Percentiles rank a stretch among this genome's conserved stretches.
Evolutionary conservation across 2,888 invertebrate genomes (phyloP).

Genomic region (Dione vanillae): DNA sequence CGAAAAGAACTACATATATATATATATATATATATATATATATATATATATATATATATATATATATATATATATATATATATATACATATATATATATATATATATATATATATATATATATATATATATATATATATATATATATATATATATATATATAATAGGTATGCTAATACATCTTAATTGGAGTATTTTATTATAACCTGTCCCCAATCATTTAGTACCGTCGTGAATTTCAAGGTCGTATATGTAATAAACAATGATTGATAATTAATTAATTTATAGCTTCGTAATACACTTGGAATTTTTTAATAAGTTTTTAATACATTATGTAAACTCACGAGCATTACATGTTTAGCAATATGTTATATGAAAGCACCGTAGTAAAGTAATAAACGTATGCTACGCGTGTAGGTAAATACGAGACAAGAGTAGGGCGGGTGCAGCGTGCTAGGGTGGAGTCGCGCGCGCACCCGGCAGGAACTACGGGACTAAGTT

Average conservation of each 20-base stretch:
- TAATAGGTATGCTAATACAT: slow-evolving; percentile 46
- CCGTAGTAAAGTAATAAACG: slow-evolving; percentile 11
- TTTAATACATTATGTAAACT: background rate
- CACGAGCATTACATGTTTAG: background rate
- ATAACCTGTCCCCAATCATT: slow-evolving; percentile 43
- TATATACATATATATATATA: background rate
- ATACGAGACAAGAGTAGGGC: slow-evolving; percentile 23
- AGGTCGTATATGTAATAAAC: slow-evolving; percentile 47
- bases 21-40: background rate
- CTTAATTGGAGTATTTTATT: slow-evolving; percentile 46
- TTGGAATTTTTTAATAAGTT: slow-evolving; percentile 33
- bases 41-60: slow-evolving; percentile 3
- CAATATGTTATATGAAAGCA: background rate
- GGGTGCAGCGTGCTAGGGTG: slow-evolving; percentile 35
- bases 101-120: background rate
- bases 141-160: slow-evolving; percentile 1
- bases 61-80: background rate
- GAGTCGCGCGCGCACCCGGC: slow-evolving; percentile 62
- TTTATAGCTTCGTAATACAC: slow-evolving; percentile 44
- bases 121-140: background rate
- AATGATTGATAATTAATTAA: slow-evolving; percentile 48
- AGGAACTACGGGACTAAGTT: slow-evolving; percentile 68
- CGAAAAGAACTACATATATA: background rate
- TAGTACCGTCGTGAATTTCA: slow-evolving; percentile 42
- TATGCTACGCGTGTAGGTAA: slow-evolving; percentile 4